A percentile compares a stretch with the other conserved stretches of the same genome.
phyloP scores from a whole-genome alignment of 2,113 vertebrate genomes.

The Mesoclemmys tuberculata region DNA sequence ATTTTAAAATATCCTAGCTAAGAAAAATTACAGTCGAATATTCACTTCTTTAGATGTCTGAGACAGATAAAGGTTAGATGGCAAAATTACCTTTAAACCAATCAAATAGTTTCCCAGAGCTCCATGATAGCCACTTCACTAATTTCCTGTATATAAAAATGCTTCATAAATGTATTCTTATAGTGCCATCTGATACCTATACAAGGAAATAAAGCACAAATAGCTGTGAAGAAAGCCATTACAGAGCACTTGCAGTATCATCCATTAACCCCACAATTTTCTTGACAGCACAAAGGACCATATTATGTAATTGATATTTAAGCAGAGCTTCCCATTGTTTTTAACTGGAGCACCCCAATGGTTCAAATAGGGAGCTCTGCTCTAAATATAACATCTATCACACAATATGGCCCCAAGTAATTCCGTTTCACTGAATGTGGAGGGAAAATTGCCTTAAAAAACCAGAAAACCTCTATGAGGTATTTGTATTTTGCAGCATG shows the following conservation, averaged over 20 bases:
- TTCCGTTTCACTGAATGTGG: neutral
- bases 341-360: too few species aligned
- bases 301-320: conserved; percentile 42
- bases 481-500: neutral
- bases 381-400: neutral
- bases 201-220: conserved; percentile 49
- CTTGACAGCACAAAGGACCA: conserved; percentile 50
- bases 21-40: neutral
- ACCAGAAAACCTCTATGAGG: neutral
- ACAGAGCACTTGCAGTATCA: neutral
- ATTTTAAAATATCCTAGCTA: neutral
- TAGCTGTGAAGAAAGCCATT: neutral
- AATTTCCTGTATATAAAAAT: neutral
- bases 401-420: neutral
- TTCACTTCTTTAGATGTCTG: neutral
- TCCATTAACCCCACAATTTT: conserved; percentile 37
- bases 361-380: too few species aligned
- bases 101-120: neutral
- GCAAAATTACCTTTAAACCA: neutral
- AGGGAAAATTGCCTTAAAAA: neutral
- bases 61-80: neutral
- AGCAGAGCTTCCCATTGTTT: conserved; percentile 1
- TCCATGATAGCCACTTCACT: neutral
- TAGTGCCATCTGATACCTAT: conserved; percentile 22
- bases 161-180: neutral